A percentile compares a stretch with the other conserved stretches of the same genome.
These are phyloP conservation scores for Amazonetta brasiliensis DNA, from an alignment of 2,797 vertebrate species.

Conservation along the genomic window DNA sequence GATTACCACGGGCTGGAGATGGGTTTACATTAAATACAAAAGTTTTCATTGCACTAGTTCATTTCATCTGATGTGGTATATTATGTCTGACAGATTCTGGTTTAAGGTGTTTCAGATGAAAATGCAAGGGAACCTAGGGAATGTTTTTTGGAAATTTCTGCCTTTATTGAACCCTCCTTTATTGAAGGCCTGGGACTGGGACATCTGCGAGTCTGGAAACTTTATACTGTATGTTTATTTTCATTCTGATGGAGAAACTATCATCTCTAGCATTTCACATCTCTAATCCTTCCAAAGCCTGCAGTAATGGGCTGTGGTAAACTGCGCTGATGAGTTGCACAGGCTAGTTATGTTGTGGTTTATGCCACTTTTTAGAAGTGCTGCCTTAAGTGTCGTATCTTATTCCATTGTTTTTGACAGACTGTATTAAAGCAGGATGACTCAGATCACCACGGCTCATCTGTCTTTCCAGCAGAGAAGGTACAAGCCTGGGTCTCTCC, in stretches of 20 bases:
- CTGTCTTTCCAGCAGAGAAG: background rate
- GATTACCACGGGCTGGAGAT: background rate
- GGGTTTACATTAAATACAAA: slow-evolving; percentile 11
- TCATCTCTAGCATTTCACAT: slow-evolving; percentile 26
- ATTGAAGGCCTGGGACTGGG: slow-evolving; percentile 18
- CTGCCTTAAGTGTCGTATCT: background rate
- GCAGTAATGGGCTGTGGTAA: slow-evolving; percentile 15
- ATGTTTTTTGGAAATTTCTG: slow-evolving; percentile 34
- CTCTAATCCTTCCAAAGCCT: slow-evolving; percentile 26
- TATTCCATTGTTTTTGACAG: slow-evolving; percentile 9
- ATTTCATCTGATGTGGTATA: slow-evolving; percentile 21
- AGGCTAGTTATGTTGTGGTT: slow-evolving; percentile 7
- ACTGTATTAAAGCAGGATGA: background rate
- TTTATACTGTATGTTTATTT: slow-evolving; percentile 52
- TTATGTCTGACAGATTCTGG: slow-evolving; percentile 23
- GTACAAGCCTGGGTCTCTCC: background rate
- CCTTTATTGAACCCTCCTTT: background rate
- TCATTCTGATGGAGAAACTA: slow-evolving; percentile 42
- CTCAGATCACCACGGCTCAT: background rate
- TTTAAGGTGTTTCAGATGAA: slow-evolving; percentile 38
- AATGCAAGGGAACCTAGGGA: slow-evolving; percentile 11
- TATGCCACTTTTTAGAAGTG: background rate
- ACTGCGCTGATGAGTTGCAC: slow-evolving; percentile 35
- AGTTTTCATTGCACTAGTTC: slow-evolving; percentile 27
- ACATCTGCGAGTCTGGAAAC: slow-evolving; percentile 47